phyloP scores from a whole-genome alignment of 2,797 vertebrate species.

The Cyprinodon diabolis region DNA sequence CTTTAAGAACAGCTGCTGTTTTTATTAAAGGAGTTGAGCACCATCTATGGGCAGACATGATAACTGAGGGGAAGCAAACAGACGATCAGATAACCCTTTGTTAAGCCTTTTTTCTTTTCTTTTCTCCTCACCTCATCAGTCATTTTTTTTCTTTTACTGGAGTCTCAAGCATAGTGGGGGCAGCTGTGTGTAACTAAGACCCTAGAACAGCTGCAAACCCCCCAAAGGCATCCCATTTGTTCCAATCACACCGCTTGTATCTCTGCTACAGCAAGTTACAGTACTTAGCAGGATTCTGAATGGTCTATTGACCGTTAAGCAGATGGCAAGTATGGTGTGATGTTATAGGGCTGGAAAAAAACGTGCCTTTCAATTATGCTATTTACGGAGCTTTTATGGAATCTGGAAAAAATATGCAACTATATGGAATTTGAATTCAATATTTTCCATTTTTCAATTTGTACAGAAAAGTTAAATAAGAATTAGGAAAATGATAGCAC shows the following conservation, averaged over 20 bases:
- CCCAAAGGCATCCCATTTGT: constrained; percentile 69
- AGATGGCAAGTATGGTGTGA: constrained; percentile 59
- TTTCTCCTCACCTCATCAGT: constrained; percentile 65
- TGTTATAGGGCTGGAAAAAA: constrained; percentile 44
- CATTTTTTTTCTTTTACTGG: constrained; percentile 46
- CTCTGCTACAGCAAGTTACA: constrained; percentile 51
- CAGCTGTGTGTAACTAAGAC: constrained; percentile 69
- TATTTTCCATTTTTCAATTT: background rate
- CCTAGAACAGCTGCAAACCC: constrained; percentile 71
- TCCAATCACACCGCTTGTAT: constrained; percentile 48
- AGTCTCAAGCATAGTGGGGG: constrained; percentile 48
- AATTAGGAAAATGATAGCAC: background rate
- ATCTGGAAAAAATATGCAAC: background rate
- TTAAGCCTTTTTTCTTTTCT: constrained; percentile 2
- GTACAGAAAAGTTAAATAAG: background rate
- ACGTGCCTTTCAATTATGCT: constrained; percentile 41
- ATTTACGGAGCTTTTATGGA: background rate
- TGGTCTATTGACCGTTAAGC: constrained; percentile 63
- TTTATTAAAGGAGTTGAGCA: constrained; percentile 70
- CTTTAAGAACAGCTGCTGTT: constrained; percentile 16
- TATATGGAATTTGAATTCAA: background rate
- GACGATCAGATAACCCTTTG: constrained; percentile 15
- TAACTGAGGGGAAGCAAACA: constrained; percentile 15
- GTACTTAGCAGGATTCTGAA: constrained; percentile 51
- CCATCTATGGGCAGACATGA: constrained; percentile 66